phyloP scores from a whole-genome alignment of 2,797 vertebrate species.

The Clamator glandarius region DNA sequence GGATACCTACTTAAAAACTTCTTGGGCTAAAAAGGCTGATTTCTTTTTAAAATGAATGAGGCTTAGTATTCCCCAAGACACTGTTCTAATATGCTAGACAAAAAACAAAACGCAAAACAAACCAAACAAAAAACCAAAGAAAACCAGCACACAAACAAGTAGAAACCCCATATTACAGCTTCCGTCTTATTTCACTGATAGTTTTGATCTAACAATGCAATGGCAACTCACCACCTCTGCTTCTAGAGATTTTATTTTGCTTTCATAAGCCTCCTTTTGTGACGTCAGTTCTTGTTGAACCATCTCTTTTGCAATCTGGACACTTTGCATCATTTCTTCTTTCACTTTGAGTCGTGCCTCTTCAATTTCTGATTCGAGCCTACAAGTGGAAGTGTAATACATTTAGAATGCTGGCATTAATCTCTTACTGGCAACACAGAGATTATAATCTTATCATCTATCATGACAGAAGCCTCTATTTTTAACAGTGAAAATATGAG shows the following conservation, averaged over 20 bases:
- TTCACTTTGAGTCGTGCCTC: conserved; percentile 91
- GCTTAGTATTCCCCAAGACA: not conserved
- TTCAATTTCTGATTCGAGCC: conserved; percentile 93
- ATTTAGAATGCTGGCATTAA: not conserved
- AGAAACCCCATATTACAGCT: not conserved
- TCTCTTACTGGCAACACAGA: not conserved
- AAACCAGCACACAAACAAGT: not conserved
- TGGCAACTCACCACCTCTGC: conserved; percentile 84
- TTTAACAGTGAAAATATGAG: not conserved
- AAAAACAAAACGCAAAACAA: not conserved
- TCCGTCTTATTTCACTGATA: not conserved
- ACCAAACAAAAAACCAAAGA: not conserved
- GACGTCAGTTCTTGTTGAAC: conserved; percentile 89
- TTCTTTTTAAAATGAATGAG: not conserved
- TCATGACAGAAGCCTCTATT: not conserved
- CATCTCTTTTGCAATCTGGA: conserved; percentile 93
- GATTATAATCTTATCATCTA: not conserved
- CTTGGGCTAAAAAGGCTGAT: not conserved
- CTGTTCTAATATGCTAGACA: not conserved
- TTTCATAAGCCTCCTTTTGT: conserved; percentile 89
- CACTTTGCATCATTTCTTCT: conserved; percentile 94
- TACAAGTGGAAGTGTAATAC: conserved; percentile 33
- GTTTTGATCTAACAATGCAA: not conserved
- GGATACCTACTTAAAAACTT: not conserved
- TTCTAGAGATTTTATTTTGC: conserved; percentile 85